Percentiles rank a stretch among this genome's conserved stretches.
Conservation (phyloP, 2,113 vertebrate species). For the Actenoides lindsayi region DNA sequence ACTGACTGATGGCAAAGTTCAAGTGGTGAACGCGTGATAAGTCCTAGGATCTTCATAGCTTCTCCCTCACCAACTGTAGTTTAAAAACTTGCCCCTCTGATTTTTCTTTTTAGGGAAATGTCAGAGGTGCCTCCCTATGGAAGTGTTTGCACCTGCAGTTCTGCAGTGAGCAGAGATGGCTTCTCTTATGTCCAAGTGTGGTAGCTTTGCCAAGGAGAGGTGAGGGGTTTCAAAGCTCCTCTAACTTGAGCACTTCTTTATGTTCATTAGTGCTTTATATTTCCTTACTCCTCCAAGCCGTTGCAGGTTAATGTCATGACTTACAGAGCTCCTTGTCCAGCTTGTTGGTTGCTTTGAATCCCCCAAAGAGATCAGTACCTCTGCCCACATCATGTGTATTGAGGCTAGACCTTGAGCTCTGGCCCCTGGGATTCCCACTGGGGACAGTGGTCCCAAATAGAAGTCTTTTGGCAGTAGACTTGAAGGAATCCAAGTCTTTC, state of each 20-base stretch:
- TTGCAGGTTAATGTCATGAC: not conserved
- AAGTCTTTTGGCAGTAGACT: rapidly evolving
- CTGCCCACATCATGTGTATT: rapidly evolving
- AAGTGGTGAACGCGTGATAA: rapidly evolving
- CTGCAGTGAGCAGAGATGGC: not conserved
- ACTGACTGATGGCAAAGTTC: rapidly evolving
- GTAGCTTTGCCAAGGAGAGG: not conserved
- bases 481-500: not conserved
- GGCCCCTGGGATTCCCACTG: not conserved
- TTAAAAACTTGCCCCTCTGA: not conserved
- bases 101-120: not conserved
- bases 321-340: not conserved
- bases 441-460: rapidly evolving
- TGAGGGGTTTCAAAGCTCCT: not conserved
- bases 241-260: not conserved
- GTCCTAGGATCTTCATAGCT: not conserved
- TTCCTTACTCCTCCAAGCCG: not conserved
- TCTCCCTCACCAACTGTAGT: rapidly evolving
- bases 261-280: not conserved
- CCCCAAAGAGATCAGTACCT: not conserved
- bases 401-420: not conserved
- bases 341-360: not conserved
- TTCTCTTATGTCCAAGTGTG: not conserved
- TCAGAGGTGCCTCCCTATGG: not conserved
- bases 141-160: not conserved